Evolutionary conservation across 23 tunicate species (phyloP), one percentile per base, ranked within the genome.

Genomic region (Phallusia fumigata): DNA sequence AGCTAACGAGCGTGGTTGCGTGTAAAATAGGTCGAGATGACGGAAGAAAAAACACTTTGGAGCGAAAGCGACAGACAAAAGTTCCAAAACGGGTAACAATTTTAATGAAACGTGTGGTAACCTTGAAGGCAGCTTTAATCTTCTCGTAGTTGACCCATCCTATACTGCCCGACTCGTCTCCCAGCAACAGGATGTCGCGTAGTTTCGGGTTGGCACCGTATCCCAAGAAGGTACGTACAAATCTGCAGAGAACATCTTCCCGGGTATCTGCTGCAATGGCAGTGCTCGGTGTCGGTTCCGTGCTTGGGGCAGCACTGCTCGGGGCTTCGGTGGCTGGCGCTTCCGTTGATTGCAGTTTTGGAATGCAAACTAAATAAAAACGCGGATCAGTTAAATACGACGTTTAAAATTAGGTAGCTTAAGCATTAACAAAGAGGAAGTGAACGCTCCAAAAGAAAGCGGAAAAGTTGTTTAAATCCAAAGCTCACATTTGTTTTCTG

Each of bases 111-210:
- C 10, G 21, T 30, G 8, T 65, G 2, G 80, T 8, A 22, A 94
- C 98, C 86, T 94, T 86, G 85, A 94, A 94, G 78, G 53, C 64
- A 52, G 74, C 45, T 72, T 94, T 94, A 22, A 89, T 89, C 50
- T 94, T 94, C 21, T 86, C 98, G 78, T 44, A 94, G 79, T 94
- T 94, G 45, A 84, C 44, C 94, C 98, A 86, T 35, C 98, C 98
- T 26, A 94, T 89, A 74, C 90, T 85, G 15, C 98, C 98, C 30
- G 98, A 94, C 86, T 94, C 98, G 64, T 94, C 98, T 0, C 88
- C 98, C 33, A 94, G 83, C 1, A 94, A 50, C 31, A 94, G 80
- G 30, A 94, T 64, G 64, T 94, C 98, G 19, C 98, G 88, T 75
- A 35, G 64, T 22, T 58, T 50, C 0, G 84, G 81, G 19, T 77